Conservation (phyloP, 30 jellyfish, hydroid and myxozoan genomes). For the Aurelia sp. region DNA sequence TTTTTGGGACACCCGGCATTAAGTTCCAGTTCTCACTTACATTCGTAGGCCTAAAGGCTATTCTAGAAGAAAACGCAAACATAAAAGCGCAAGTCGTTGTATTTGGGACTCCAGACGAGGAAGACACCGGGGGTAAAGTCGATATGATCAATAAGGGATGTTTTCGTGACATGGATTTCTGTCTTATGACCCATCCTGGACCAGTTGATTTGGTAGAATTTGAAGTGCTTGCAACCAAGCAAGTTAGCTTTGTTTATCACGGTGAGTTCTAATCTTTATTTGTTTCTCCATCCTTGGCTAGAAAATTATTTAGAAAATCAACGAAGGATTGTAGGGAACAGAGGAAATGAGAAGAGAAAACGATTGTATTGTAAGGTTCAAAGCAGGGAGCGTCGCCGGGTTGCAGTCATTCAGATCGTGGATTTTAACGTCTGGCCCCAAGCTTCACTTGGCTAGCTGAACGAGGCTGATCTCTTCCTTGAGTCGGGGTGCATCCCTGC, state of each 20-base stretch:
- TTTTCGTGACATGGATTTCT: conserved; percentile 87
- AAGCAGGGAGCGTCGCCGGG: too few species aligned
- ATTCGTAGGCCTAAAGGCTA: conserved; percentile 63
- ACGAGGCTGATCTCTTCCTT: too few species aligned
- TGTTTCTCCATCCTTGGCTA: neutral
- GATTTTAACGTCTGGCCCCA: too few species aligned
- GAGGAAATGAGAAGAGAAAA: too few species aligned
- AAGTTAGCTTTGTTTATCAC: conserved; percentile 42
- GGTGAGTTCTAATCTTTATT: conserved; percentile 38
- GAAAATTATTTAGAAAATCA: too few species aligned
- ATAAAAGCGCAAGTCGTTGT: conserved; percentile 77
- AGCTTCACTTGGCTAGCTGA: too few species aligned
- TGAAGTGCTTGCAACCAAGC: conserved; percentile 32
- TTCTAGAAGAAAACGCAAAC: conserved; percentile 64
- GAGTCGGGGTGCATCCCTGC: too few species aligned
- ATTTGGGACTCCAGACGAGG: conserved; percentile 99
- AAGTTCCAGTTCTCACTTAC: too few species aligned
- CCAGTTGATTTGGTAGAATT: conserved; percentile 71
- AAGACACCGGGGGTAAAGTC: conserved; percentile 96
- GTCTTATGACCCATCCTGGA: conserved; percentile 97
- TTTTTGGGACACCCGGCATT: too few species aligned
- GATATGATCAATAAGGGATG: conserved; percentile 81
- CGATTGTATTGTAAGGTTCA: too few species aligned
- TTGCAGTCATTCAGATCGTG: too few species aligned
- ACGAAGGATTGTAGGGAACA: too few species aligned